Base-by-base conservation (phyloP, 1,140 invertebrate genomes). In the Drosophila triauraria region DNA sequence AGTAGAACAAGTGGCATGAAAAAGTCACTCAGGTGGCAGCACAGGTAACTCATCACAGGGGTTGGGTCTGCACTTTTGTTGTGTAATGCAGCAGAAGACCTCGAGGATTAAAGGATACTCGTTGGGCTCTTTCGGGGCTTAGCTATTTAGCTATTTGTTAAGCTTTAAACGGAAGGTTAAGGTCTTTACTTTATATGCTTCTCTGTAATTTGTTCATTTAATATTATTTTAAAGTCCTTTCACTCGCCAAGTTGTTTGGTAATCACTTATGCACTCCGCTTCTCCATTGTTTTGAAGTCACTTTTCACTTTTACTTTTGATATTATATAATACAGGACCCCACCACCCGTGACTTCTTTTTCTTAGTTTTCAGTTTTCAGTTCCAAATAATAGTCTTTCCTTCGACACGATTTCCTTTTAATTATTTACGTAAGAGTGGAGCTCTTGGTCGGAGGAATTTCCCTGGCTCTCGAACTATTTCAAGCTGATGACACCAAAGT, bases 351-450 rank as follows among this genome's bases (percentile, higher is more conserved):
- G 7, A 25, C 23, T 38, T 35, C 38, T 47, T 62, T 42, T 56
- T 20, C 23, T 51, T 1, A 15, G 43, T 54, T 54, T n/a, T 54
- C 13, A 25, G 35, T 25, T 46, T 42, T 6, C 27, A 30, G 27
- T 30, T 43, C 10, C 20, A 40, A 17, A 48, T 47, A 8, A 48
- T n/a, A 58, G 25, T 25, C 5, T 40, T 38, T 10, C 43, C 46
- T 54, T 61, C 4, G 27, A 43, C 15, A 27, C 27, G 42, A 50
- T 56, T 67, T 47, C 42, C 51, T 54, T 17, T 62, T 60, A 59
- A 50, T 59, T 69, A 79, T 90, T 88, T 90, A 90, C 63, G 67
- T 88, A 82, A 90, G 75, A 67, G 56, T 48, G 78, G 71, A 70
- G 63, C 54, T 30, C 32, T 60, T 62, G 53, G 42, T 61, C 50